Conservation (phyloP, 2,797 vertebrate genomes). For the Apogon hyalosoma region DNA sequence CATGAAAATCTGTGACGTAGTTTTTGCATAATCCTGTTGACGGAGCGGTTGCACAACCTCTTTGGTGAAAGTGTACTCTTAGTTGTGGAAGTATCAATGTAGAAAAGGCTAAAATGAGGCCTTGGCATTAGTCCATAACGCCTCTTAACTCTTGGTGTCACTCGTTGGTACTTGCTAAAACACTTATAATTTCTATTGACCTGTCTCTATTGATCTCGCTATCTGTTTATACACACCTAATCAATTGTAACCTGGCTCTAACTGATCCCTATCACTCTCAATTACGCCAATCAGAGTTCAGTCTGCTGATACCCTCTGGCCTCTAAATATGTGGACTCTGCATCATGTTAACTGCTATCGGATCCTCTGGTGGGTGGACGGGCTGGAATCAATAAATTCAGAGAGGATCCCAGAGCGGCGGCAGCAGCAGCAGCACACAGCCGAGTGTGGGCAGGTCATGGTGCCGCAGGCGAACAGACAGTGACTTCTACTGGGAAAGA, state of each 20-base stretch:
- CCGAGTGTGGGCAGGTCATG: constrained; percentile 43
- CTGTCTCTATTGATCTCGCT: constrained; percentile 57
- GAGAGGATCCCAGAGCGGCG: constrained; percentile 41
- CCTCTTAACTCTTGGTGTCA: constrained; percentile 27
- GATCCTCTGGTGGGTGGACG: constrained; percentile 70
- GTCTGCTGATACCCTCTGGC: constrained; percentile 59
- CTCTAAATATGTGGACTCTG: constrained; percentile 75
- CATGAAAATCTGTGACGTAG: too few relatives aligned
- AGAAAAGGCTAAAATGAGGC: not conserved
- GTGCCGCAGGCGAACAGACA: constrained; percentile 39
- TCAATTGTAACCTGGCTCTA: constrained; percentile 69
- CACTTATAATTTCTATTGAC: constrained; percentile 69
- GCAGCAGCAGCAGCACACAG: constrained; percentile 19
- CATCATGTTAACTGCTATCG: constrained; percentile 72
- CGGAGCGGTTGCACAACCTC: too few relatives aligned
- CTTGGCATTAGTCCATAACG: constrained; percentile 24
- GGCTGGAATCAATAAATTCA: constrained; percentile 60
- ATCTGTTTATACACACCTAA: constrained; percentile 71
- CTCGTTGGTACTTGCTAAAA: constrained; percentile 57
- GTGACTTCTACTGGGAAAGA: constrained; percentile 34
- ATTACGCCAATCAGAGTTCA: constrained; percentile 61
- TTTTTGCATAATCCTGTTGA: too few relatives aligned
- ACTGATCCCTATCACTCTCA: constrained; percentile 79
- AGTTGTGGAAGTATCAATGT: not conserved
- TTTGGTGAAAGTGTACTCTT: too few relatives aligned